Evolutionary conservation across 64 coral and sea anemone genomes (phyloP), one percentile per base, ranked within the genome.

Genomic region (Actinia equina): DNA sequence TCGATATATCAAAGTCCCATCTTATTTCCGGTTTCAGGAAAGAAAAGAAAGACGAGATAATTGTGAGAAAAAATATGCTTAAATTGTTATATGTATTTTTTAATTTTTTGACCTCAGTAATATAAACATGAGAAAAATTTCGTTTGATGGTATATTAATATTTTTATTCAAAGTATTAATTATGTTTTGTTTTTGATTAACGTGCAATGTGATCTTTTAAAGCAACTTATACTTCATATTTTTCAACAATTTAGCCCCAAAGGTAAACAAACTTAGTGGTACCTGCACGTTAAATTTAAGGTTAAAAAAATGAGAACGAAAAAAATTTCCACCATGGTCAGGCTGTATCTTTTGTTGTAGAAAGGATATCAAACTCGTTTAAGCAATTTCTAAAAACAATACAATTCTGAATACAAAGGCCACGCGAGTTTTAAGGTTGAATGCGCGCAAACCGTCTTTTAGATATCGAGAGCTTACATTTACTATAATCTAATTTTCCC

Each of bases 371-470:
- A 52, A 80, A 18, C 78, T 52, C 43, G 17, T 20, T 19, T 6
- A 22, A 23, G 49, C 78, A 81, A 81, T 81, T 81, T 52, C 45
- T 1, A 44, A 52, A 81, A 81, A 44, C 19, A 81, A 49, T 49
- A 85, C 8, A 52, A 60, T 37, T 37, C 30, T 37, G 30, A 37
- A 37, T 37, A 37, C 18, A 85, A 85, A 61, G 22, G 83, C 14
- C 83, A 85, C 83, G 83, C 83, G 52, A 25, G 18, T 59, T 85
- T 85, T 60, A 44, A 42, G 59, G 6, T 27, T 53, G n/a, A 57
- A 3, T 85, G 52, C 26, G 41, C 56, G 22, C 59, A 60, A 11
- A 81, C 42, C 43, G 27, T 81, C 76, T 18, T 65, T 3, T 65
- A 4, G n/a, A 11, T 16, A 41, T 3, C 62, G 69, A 74, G 69